Evolutionary conservation across 2,797 vertebrate species (phyloP), one percentile per base, ranked within the genome.

Genomic region (Bufotes viridis): DNA sequence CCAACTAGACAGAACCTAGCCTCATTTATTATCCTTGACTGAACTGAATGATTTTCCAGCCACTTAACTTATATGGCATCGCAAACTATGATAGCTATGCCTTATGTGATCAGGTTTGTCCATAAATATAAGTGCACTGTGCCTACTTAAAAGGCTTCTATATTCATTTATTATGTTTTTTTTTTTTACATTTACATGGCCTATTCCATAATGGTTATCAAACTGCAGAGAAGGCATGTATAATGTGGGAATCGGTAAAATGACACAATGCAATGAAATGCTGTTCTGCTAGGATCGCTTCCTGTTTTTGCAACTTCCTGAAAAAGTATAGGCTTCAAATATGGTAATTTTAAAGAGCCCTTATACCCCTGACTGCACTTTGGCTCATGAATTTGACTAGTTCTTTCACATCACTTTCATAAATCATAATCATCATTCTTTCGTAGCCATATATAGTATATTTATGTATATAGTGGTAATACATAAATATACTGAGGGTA

Each of bases 11-110:
- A 91, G 91, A 93, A 53, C 93, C 81, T 89, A 92, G 90, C 90
- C 91, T 92, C 89, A 91, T 92, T 93, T 92, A 90, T 93, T 92
- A 92, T 92, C 92, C 92, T 93, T 91, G 89, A 91, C 90, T 88
- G 87, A 93, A 93, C 90, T 90, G 88, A 93, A 91, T 91, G 91
- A 92, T 93, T 94, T 92, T 92, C 93, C 94, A 93, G 92, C 90
- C 92, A 91, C 94, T 93, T 93, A 87, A 89, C 63, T 90, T 90
- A 90, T 90, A 91, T 92, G 91, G 88, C 88, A 91, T 93, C 93
- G 91, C 90, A 93, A 90, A 85, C 78, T 85, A 90, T 88, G 91
- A 93, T 92, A 92, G 90, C 88, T 90, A 82, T 0, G 0, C 90
- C 91, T 91, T 90, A 22, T 84, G 29, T 67, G 42, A 70, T 88